Evolutionary conservation across 2,113 vertebrate genomes (phyloP), one percentile per base, ranked within the genome.

Genomic region (Trichomycterus rosablanca): DNA sequence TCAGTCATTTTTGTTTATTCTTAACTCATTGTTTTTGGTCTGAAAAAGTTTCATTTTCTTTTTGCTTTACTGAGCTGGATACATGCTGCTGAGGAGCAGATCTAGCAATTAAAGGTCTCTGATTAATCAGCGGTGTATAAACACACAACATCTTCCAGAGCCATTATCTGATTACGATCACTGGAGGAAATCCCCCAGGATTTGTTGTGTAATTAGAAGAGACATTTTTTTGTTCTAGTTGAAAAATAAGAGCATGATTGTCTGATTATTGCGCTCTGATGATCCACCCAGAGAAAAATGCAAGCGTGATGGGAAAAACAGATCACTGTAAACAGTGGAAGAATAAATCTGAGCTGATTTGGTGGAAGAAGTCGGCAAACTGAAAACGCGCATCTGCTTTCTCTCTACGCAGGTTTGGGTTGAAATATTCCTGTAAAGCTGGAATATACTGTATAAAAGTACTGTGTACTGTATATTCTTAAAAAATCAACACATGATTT

Each of bases 211-310:
- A 64, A 64, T 70, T 64, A 59, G 54, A 53, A 74, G 68, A 74
- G 67, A 49, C 74, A 53, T 63, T 76, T 72, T 62, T 72, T 73
- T 69, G 43, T 58, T 61, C 55, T 68, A 78, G 63, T 70, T 26
- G 24, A 76, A 69, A 63, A 54, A 45, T 46, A 55, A 46, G 23
- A 28, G 42, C 43, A 35, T 56, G 44, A 58, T 45, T 39, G 48
- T 63, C 28, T 64, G 55, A 64, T 59, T 70, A 59, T 39, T 74
- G 63, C 43, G 64, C 60, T 44, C 40, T 15, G 8, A 57, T 73
- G 73, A 80, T 79, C 46, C 48, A 58, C 30, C 3, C 14, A 15
- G 5, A 45, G 24, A 28, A 28, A 15, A 61, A 63, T 49, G 37
- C 28, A 46, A 48, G 2, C 9, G 34, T 28, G 49, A 65, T 5